phyloP scores from a whole-genome alignment of 2,797 vertebrate genomes.

The Oreochromis mossambicus region DNA sequence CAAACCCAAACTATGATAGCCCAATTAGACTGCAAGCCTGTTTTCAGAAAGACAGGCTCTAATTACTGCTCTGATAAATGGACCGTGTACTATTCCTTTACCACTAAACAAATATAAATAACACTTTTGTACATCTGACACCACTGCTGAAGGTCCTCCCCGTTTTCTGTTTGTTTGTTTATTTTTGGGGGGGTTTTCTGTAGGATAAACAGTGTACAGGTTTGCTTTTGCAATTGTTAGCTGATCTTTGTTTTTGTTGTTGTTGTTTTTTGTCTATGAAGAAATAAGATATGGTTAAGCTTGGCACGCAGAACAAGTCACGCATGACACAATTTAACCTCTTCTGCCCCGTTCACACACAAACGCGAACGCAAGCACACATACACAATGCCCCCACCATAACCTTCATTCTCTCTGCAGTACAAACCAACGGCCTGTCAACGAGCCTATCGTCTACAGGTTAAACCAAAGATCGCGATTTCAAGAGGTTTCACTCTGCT shows the following conservation, averaged over 20 bases:
- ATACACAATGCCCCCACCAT: conserved; percentile 13
- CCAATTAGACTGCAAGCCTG: neutral
- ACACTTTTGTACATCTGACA: neutral
- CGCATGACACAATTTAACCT: conserved; percentile 65
- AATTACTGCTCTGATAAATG: neutral
- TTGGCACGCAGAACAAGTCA: conserved; percentile 67
- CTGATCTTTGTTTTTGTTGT: neutral
- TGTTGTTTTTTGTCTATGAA: neutral
- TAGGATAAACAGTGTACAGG: neutral
- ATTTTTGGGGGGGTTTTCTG: neutral
- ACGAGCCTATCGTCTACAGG: conserved; percentile 32
- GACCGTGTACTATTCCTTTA: neutral
- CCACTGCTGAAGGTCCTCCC: neutral
- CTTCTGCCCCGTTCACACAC: conserved; percentile 20
- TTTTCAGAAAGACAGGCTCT: neutral
- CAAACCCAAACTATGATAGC: neutral
- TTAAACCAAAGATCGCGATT: conserved; percentile 18
- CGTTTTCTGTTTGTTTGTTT: neutral
- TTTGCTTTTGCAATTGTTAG: neutral
- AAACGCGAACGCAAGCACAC: neutral
- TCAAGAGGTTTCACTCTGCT: conserved; percentile 39
- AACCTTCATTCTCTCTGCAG: conserved; percentile 39
- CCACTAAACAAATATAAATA: neutral
- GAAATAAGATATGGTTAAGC: conserved; percentile 67
- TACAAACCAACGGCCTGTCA: conserved; percentile 18